A percentile compares a stretch with the other conserved stretches of the same genome.
Evolutionary conservation across 53 echinoderm and acorn worm species (phyloP).

Genomic region (Hippasteria phrygiana): DNA sequence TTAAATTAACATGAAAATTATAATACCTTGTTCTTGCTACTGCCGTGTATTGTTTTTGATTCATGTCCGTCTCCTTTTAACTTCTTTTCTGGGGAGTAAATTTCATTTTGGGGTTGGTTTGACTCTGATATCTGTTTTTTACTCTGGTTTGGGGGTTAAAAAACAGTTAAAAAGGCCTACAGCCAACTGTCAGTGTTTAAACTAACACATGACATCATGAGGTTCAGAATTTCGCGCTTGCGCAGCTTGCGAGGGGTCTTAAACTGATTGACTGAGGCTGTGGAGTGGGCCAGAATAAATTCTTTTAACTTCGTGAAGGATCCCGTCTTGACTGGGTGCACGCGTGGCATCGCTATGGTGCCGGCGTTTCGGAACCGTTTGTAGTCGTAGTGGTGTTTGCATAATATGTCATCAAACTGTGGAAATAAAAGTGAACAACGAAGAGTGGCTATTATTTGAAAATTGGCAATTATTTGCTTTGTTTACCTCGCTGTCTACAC

Average conservation of each 20-base stretch:
- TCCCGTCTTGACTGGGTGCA: slow-evolving; percentile 71
- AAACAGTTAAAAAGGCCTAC: too few species aligned
- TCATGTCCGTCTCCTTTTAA: too few species aligned
- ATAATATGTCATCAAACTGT: slow-evolving; percentile 1
- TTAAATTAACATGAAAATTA: too few species aligned
- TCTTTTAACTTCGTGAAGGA: slow-evolving; percentile 68
- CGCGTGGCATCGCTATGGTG: slow-evolving; percentile 49
- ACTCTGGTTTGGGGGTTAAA: too few species aligned
- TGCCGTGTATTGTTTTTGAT: too few species aligned
- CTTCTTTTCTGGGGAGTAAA: too few species aligned
- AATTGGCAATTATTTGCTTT: too few species aligned
- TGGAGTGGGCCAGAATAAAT: slow-evolving; percentile 55
- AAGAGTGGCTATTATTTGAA: neutral
- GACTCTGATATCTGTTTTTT: too few species aligned
- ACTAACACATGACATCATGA: slow-evolving; percentile 79
- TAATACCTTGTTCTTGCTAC: too few species aligned
- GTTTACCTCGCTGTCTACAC: too few species aligned
- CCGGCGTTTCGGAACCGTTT: slow-evolving; percentile 64
- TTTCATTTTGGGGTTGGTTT: too few species aligned
- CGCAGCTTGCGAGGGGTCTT: slow-evolving; percentile 77
- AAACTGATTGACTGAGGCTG: slow-evolving; percentile 75
- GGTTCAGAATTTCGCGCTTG: slow-evolving; percentile 25
- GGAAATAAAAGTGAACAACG: neutral
- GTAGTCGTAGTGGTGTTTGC: slow-evolving; percentile 20
- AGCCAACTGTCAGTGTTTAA: too few species aligned